phyloP scores from a whole-genome alignment of 2,797 vertebrate species.

The Alcedo quadribrachys region DNA sequence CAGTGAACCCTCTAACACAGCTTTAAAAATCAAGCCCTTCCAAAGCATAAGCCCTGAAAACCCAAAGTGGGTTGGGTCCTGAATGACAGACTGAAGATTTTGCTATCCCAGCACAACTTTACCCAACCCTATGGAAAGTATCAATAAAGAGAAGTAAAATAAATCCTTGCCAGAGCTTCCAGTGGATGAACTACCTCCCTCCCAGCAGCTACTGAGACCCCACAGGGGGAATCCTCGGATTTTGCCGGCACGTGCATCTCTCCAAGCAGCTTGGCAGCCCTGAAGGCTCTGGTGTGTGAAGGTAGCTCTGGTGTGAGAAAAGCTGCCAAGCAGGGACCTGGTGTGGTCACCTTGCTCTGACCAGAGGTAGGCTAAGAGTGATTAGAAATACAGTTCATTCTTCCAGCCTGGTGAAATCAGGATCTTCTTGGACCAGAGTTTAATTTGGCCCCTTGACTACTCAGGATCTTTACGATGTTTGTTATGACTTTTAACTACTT shows the following conservation, averaged over 20 bases:
- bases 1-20: background rate
- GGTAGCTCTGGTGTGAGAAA: background rate
- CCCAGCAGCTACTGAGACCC: background rate
- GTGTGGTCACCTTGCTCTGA: background rate
- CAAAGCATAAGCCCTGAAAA: background rate
- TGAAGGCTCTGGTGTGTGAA: background rate
- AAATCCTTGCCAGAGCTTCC: background rate
- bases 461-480: background rate
- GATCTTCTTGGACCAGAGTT: background rate
- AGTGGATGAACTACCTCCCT: background rate
- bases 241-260: background rate
- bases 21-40: background rate
- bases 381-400: background rate
- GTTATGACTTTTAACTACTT: background rate
- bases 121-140: background rate
- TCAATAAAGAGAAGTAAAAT: background rate
- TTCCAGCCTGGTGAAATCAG: background rate
- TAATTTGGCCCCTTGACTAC: background rate
- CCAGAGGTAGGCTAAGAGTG: background rate
- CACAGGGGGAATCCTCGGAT: background rate
- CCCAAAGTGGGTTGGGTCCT: background rate
- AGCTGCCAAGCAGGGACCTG: fast-evolving
- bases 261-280: background rate
- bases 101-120: background rate
- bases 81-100: background rate